Conservation (phyloP, 2,888 invertebrate genomes). For the Pyrochroa serraticornis region DNA sequence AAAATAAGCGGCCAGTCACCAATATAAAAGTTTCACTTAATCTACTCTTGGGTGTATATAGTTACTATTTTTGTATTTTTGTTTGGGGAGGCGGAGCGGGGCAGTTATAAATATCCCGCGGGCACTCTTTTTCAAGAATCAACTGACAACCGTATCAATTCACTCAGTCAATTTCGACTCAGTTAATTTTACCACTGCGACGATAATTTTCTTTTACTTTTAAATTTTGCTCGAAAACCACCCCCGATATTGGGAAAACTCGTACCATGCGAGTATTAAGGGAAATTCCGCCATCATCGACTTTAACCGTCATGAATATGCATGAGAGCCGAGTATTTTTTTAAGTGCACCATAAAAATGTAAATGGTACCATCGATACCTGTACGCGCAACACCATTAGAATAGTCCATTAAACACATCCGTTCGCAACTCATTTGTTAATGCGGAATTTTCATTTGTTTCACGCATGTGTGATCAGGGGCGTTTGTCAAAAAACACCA, state of each 20-base stretch:
- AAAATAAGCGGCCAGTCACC: constrained; percentile 13
- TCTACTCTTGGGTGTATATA: constrained; percentile 5
- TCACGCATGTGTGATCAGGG: constrained; percentile 54
- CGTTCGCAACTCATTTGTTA: constrained; percentile 54
- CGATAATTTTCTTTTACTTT: too few relatives aligned
- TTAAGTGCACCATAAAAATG: constrained; percentile 42
- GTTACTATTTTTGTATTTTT: constrained; percentile 35
- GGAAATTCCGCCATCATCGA: too few relatives aligned
- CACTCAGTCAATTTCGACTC: too few relatives aligned
- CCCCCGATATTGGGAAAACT: too few relatives aligned
- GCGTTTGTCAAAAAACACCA: constrained; percentile 46
- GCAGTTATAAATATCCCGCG: constrained; percentile 36
- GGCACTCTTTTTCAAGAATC: background rate
- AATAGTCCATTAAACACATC: constrained; percentile 55
- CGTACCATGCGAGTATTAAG: too few relatives aligned
- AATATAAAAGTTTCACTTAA: constrained; percentile 23
- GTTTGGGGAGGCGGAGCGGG: constrained; percentile 33
- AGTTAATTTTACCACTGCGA: too few relatives aligned
- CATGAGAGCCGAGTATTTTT: constrained; percentile 29
- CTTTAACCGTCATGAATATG: constrained; percentile 13
- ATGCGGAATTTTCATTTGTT: constrained; percentile 54
- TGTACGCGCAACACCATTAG: constrained; percentile 38
- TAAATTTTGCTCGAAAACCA: too few relatives aligned
- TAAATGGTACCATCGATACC: constrained; percentile 43
- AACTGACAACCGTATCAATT: constrained; percentile 9